These are phyloP conservation scores for Rhegmatorhina hoffmannsi DNA, from an alignment of 2,113 vertebrate species.

Conservation along the genomic window DNA sequence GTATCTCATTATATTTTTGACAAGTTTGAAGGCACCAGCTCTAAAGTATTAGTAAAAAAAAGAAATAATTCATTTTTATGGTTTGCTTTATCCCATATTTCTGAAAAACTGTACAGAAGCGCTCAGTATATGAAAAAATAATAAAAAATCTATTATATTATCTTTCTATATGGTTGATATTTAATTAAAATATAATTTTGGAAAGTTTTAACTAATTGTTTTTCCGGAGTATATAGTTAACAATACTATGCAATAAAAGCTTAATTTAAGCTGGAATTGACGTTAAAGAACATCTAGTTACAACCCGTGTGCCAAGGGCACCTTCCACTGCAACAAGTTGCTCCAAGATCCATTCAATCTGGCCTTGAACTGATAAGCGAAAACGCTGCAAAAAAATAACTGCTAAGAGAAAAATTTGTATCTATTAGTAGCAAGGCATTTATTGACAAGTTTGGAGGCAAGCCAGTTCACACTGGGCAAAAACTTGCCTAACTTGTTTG, in stretches of 20 bases:
- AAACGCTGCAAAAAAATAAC: too few species aligned
- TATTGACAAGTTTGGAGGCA: too few species aligned
- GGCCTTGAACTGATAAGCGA: too few species aligned
- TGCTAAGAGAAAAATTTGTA: too few species aligned
- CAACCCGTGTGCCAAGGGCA: background rate
- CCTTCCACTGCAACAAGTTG: background rate
- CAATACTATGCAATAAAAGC: background rate
- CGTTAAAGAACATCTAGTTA: background rate
- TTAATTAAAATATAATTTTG: background rate
- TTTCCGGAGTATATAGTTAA: background rate
- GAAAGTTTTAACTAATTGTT: background rate
- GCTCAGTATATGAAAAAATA: background rate
- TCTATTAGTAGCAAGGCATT: too few species aligned
- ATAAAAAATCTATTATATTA: background rate
- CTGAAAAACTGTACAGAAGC: background rate
- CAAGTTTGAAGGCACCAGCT: background rate
- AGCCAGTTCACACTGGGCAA: too few species aligned
- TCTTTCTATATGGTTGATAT: background rate
- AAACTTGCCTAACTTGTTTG: too few species aligned
- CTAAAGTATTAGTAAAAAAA: background rate
- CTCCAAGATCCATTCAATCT: too few species aligned
- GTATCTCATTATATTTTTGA: background rate
- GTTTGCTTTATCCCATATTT: background rate
- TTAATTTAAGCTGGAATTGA: background rate
- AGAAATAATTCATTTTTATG: background rate